These are phyloP conservation scores for Platygyra sinensis DNA, from an alignment of 64 coral and sea anemone genomes.

Conservation along the genomic window DNA sequence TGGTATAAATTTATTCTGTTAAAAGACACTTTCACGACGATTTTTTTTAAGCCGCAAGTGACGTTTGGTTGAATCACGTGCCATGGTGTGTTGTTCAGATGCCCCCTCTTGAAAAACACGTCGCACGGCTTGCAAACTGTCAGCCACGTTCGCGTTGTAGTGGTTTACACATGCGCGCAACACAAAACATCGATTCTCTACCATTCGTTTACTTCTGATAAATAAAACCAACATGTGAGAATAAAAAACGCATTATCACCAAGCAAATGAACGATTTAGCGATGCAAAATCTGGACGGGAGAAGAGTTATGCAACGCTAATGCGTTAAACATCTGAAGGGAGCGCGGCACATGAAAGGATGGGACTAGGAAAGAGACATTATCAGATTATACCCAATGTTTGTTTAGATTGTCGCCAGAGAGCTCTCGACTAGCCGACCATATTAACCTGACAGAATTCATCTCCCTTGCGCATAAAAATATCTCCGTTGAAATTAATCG, in stretches of 20 bases:
- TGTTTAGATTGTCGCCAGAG: conserved; percentile 67
- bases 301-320: conserved; percentile 31
- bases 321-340: conserved; percentile 72
- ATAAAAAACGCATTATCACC: conserved; percentile 27
- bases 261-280: conserved; percentile 23
- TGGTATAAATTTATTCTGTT: neutral
- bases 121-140: neutral
- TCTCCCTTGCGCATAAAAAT: conserved; percentile 1
- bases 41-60: neutral
- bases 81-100: neutral
- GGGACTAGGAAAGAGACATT: conserved; percentile 52
- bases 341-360: conserved; percentile 69
- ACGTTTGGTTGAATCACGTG: conserved; percentile 1
- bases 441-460: conserved; percentile 7
- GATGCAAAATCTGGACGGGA: neutral
- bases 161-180: neutral
- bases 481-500: neutral
- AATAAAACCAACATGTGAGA: conserved; percentile 4
- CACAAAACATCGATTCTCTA: neutral
- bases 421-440: conserved; percentile 47
- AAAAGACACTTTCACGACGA: neutral
- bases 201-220: neutral
- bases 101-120: neutral
- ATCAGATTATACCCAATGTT: conserved; percentile 74
- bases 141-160: neutral